Conservation (phyloP, 2,888 invertebrate species). For the Beris chalybata region DNA sequence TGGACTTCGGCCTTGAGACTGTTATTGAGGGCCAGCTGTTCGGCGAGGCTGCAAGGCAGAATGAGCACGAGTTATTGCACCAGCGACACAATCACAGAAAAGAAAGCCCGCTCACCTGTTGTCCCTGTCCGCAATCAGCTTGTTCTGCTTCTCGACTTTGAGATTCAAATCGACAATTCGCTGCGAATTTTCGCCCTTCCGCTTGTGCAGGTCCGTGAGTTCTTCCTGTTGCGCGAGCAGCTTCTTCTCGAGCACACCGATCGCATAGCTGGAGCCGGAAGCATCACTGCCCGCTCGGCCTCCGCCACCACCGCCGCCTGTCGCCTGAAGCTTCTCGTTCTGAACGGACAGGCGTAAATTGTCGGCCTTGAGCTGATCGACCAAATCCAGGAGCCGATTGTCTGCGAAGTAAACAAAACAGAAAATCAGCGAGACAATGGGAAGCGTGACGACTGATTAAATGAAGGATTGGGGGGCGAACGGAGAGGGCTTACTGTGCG, state of each 20-base stretch:
- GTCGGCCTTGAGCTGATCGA: constrained; percentile 77
- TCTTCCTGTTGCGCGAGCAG: constrained; percentile 88
- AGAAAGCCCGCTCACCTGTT: constrained; percentile 64
- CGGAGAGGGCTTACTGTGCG: constrained; percentile 70
- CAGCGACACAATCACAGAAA: neutral
- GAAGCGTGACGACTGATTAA: too few species aligned
- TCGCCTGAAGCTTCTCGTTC: constrained; percentile 76
- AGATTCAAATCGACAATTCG: constrained; percentile 89
- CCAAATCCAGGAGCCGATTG: constrained; percentile 82
- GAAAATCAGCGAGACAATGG: too few species aligned
- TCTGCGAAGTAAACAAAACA: constrained; percentile 62
- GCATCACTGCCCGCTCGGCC: constrained; percentile 57
- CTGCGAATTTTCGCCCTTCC: constrained; percentile 91
- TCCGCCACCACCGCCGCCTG: constrained; percentile 54
- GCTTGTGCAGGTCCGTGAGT: constrained; percentile 83
- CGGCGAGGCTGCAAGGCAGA: constrained; percentile 63
- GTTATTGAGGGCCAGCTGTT: constrained; percentile 66
- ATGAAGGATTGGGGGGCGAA: constrained; percentile 49
- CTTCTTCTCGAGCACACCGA: constrained; percentile 82
- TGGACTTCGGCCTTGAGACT: constrained; percentile 73
- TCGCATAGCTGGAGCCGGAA: constrained; percentile 59
- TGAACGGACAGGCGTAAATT: constrained; percentile 84
- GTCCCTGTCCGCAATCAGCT: constrained; percentile 73
- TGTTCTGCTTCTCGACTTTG: constrained; percentile 82
- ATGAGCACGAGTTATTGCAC: constrained; percentile 16